phyloP scores from a whole-genome alignment of 23 tunicate species.

The Ciona savignyi region DNA sequence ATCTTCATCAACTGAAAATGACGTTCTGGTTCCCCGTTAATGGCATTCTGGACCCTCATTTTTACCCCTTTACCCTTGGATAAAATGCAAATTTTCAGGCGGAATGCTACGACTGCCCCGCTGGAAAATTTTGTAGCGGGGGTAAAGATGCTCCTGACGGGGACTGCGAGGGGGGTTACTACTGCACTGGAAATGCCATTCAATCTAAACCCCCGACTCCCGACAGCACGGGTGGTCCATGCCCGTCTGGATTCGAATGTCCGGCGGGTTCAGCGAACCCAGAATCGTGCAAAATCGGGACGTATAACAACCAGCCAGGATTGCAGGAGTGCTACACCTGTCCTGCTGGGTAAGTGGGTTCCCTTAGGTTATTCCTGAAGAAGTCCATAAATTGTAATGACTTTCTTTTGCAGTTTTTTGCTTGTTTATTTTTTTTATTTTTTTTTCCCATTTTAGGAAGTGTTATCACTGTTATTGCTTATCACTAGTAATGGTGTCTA shows the following conservation, averaged over 20 bases:
- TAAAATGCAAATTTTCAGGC: no score
- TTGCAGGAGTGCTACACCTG: slow-evolving; percentile 64
- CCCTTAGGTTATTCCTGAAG: no score
- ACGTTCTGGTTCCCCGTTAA: no score
- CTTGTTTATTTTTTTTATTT: neutral
- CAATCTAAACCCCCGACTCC: slow-evolving; percentile 19
- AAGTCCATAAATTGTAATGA: neutral
- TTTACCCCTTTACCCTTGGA: no score
- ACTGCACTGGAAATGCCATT: slow-evolving; percentile 46
- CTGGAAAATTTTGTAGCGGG: slow-evolving; percentile 63
- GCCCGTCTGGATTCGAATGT: slow-evolving; percentile 79
- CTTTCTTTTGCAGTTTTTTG: neutral
- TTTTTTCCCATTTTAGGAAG: no score
- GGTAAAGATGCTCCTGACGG: slow-evolving; percentile 67
- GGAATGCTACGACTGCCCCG: slow-evolving; percentile 55
- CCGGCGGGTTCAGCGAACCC: slow-evolving; percentile 65
- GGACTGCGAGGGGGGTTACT: slow-evolving; percentile 76
- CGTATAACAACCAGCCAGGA: slow-evolving; percentile 45
- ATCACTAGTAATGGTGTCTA: no score
- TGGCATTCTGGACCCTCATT: no score
- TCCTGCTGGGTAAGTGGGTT: slow-evolving; percentile 76
- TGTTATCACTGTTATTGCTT: no score
- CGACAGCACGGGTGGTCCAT: slow-evolving; percentile 69
- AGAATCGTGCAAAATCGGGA: slow-evolving; percentile 62
- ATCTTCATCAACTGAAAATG: no score